A percentile compares a stretch with the other conserved stretches of the same genome.
These are phyloP conservation scores for Pseudorhiza aurosa DNA, from an alignment of 30 jellyfish, hydroid and myxozoan species.

Conservation along the genomic window DNA sequence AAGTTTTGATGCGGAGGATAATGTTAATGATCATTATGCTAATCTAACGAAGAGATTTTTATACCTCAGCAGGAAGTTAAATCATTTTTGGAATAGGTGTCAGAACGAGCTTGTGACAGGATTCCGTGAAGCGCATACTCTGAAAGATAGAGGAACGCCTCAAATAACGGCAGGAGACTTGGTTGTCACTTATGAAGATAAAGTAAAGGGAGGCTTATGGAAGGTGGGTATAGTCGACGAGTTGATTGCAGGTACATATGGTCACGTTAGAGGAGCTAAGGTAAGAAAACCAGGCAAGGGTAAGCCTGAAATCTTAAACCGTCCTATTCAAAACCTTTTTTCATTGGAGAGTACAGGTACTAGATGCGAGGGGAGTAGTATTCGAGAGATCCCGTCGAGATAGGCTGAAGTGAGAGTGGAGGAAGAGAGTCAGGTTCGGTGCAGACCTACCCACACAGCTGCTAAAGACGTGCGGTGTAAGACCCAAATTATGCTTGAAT, in stretches of 20 bases:
- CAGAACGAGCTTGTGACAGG: constrained; percentile 28
- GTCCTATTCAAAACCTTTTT: constrained; percentile 39
- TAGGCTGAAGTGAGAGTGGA: too few relatives aligned
- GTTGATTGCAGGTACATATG: constrained; percentile 38
- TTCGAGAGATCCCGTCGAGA: too few relatives aligned
- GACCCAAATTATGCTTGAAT: too few relatives aligned
- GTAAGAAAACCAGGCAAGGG: constrained; percentile 44
- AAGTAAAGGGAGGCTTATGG: constrained; percentile 39
- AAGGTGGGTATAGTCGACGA: constrained; percentile 51
- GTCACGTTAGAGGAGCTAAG: constrained; percentile 68
- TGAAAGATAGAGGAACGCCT: not conserved
- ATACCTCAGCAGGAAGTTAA: constrained; percentile 16
- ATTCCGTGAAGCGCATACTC: constrained; percentile 23
- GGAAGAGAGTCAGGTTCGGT: too few relatives aligned
- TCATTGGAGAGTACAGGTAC: constrained; percentile 19
- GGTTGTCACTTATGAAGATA: constrained; percentile 46
- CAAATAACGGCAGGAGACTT: constrained; percentile 17
- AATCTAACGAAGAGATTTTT: constrained; percentile 13
- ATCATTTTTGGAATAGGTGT: constrained; percentile 45
- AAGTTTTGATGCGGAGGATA: not conserved
- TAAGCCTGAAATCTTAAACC: constrained; percentile 13
- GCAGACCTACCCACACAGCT: too few relatives aligned
- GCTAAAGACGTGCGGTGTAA: too few relatives aligned
- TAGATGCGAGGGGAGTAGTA: too few relatives aligned
- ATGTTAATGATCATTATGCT: not conserved